phyloP scores from a whole-genome alignment of 2,888 invertebrate genomes.

The Volucella inanis region DNA sequence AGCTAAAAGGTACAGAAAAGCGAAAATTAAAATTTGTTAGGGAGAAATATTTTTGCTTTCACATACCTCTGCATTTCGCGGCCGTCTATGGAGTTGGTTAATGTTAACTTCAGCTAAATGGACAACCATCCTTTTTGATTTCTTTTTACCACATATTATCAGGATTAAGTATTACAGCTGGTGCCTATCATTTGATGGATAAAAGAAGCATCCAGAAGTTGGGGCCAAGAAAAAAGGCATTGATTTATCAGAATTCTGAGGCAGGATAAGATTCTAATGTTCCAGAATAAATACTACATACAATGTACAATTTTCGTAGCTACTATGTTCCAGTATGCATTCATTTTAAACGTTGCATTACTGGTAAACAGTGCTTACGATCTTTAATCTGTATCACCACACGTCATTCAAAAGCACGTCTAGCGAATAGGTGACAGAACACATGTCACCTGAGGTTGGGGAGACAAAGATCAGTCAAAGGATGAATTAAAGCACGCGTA shows the following conservation, averaged over 20 bases:
- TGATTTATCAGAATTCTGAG: no score
- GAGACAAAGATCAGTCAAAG: conserved; percentile 87
- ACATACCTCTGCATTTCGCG: conserved; percentile 89
- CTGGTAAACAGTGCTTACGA: no score
- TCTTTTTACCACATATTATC: no score
- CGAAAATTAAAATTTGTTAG: conserved; percentile 87
- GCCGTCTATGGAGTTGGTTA: conserved; percentile 90
- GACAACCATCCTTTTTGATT: conserved; percentile 86
- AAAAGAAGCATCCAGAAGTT: no score
- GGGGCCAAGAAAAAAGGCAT: no score
- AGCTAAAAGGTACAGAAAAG: conserved; percentile 85
- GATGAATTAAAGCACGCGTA: conserved; percentile 85
- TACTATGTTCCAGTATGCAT: no score
- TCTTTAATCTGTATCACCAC: conserved; percentile 86
- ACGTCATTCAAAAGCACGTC: conserved; percentile 88
- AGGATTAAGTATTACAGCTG: no score
- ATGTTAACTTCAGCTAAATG: conserved; percentile 89
- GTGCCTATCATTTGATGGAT: no score
- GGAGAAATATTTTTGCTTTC: conserved; percentile 92
- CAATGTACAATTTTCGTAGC: no score
- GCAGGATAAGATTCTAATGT: no score
- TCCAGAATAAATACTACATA: no score
- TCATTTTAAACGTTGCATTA: no score
- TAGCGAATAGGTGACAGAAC: conserved; percentile 89
- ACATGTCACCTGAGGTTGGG: conserved; percentile 92